phyloP scores from a whole-genome alignment of 2,113 vertebrate genomes.

The Chionis minor region DNA sequence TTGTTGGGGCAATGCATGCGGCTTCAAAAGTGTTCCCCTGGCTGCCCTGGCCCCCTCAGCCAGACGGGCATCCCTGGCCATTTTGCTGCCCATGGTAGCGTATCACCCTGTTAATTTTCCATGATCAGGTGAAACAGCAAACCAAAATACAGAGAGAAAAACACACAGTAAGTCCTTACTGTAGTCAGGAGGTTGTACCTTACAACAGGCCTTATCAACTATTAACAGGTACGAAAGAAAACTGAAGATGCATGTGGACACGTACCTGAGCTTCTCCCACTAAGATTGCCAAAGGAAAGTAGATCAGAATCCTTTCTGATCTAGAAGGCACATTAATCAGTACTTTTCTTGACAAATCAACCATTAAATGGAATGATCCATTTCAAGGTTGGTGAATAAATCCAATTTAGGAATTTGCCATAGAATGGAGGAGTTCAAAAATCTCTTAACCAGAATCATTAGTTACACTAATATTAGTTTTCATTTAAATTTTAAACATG shows the following conservation, averaged over 20 bases:
- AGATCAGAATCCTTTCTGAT: neutral
- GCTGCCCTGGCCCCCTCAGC: neutral
- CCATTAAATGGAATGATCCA: neutral
- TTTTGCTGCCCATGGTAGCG: neutral
- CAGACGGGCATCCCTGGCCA: neutral
- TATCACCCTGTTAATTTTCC: neutral
- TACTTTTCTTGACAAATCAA: neutral
- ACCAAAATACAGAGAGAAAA: neutral
- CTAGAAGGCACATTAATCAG: neutral
- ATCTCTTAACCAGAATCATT: neutral
- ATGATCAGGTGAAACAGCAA: neutral
- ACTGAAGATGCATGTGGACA: neutral
- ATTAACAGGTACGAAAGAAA: conserved; percentile 10
- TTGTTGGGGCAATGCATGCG: neutral
- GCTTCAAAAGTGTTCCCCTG: neutral
- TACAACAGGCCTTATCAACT: neutral
- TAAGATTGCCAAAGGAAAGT: neutral
- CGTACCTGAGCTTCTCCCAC: neutral
- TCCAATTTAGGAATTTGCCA: neutral
- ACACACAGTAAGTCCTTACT: neutral
- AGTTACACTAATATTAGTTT: neutral
- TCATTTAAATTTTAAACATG: conserved; percentile 18
- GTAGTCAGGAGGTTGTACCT: neutral
- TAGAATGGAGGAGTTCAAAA: neutral
- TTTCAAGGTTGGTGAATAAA: neutral